Percentiles rank a stretch among this genome's conserved stretches.
Conservation (phyloP, 2,888 invertebrate genomes). For the Orthosia cruda region DNA sequence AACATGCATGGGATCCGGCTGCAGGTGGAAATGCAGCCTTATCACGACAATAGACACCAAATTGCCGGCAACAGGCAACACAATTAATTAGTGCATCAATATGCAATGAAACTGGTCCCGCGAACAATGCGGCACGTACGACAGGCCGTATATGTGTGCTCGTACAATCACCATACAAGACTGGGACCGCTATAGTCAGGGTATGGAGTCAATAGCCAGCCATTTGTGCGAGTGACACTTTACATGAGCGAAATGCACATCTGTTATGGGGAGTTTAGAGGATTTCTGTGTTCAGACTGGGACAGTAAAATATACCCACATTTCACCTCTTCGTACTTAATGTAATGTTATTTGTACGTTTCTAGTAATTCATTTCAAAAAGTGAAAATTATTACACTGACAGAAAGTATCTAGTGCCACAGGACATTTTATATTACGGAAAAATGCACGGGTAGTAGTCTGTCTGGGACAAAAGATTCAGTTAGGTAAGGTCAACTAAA, state of each 20-base stretch:
- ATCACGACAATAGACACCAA: slow-evolving; percentile 7
- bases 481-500: too few relatives aligned
- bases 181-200: slow-evolving; percentile 11
- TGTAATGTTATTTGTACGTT: too few relatives aligned
- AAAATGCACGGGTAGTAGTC: too few relatives aligned
- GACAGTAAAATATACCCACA: neutral
- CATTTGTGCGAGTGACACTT: slow-evolving; percentile 46
- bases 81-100: slow-evolving; percentile 23
- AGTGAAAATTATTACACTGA: too few relatives aligned
- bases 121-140: slow-evolving; percentile 38
- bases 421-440: too few relatives aligned
- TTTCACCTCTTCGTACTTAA: too few relatives aligned
- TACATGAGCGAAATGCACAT: slow-evolving; percentile 29
- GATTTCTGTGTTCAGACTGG: neutral
- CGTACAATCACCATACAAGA: slow-evolving; percentile 30
- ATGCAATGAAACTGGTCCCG: slow-evolving; percentile 11
- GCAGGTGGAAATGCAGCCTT: too few relatives aligned
- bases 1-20: too few relatives aligned
- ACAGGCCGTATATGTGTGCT: neutral
- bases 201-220: slow-evolving; percentile 27
- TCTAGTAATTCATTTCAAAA: too few relatives aligned
- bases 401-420: too few relatives aligned
- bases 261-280: neutral
- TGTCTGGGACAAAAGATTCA: too few relatives aligned
- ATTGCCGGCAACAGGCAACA: slow-evolving; percentile 5